Evolutionary conservation across 2,888 invertebrate genomes (phyloP), one percentile per base, ranked within the genome.

Genomic region (Diarsia mendica): DNA sequence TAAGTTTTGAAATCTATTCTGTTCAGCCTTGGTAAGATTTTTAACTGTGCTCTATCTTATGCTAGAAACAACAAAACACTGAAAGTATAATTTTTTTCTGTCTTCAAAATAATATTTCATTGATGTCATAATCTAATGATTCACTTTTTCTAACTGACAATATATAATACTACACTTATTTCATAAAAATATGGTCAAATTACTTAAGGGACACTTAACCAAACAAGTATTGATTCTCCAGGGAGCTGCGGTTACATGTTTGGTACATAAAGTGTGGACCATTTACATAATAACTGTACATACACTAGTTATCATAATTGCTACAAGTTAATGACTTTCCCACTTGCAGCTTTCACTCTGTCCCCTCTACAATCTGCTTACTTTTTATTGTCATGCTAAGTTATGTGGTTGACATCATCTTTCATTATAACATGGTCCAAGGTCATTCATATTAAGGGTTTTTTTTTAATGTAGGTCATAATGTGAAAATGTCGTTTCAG

Each of bases 261-360:
- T 61, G 9, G 55, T 58, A 58, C 53, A 70, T 11, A 60, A 78
- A 70, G 48, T 68, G 61, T 65, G 48, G n/a, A 60, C 18, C 61
- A 83, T 76, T 67, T 64, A 73, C 67, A 71, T 61, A 71, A 55
- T 75, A 39, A 72, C 55, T 65, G 67, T 77, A 63, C 53, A 23
- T 75, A 75, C 70, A 73, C 65, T 81, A 75, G 70, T 80, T 87
- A 83, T 79, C 79, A 84, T 82, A 85, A 86, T 87, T 82, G 58
- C 72, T 79, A 10, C 53, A 65, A 77, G 67, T 66, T 83, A 81
- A 85, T 85, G 78, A 73, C 81, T 83, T 83, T 77, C 72, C 65
- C 67, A 78, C 60, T 82, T 72, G 39, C 51, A 71, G 77, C 85
- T 85, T 85, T 85, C 84, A 70, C 84, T 84, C 20, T 72, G 49